Base-by-base conservation (phyloP, 2,888 invertebrate genomes). In the Drosophila monieri region DNA sequence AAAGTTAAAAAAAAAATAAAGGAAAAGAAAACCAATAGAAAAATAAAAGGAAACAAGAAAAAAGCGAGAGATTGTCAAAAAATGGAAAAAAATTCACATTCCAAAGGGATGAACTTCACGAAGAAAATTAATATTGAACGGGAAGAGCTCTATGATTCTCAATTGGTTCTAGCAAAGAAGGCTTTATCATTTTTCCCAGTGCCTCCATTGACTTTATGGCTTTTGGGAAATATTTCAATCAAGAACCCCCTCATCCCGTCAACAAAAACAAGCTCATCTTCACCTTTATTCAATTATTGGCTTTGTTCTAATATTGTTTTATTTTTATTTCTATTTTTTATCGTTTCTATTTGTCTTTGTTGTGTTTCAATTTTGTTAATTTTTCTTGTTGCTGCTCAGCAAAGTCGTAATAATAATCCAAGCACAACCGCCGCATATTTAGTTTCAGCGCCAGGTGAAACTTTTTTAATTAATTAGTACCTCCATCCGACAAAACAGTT, bases 381-480 rank as follows among this genome's bases (percentile, higher is more conserved):
- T 37, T 58, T 37, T 14, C 4, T 10, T 14, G 51, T 27, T 21
- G n/a, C 37, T 10, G 44, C 25, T 6, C n/a, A 6, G 27, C 37
- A 51, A 49, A 68, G 46, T 68, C 75, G 73, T 68, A 62, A 74
- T 80, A 84, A 86, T 84, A 86, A 84, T 80, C 21, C 32, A 32
- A 32, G 79, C 73, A 67, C 59, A 65, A 43, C 25, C 35, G 43
- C 27, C 65, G 87, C 75, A 80, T 85, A 86, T 83, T 85, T 81
- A 85, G 79, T 81, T 80, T 73, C 53, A 25, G 25, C 61, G 32
- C 72, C 71, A 69, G 48, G 70, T 57, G 6, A 86, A 81, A 80
- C 69, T 84, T 81, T 81, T 81, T 86, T 86, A 81, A 81, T 81
- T 81, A 81, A 81, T 81, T 86, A 81, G 43, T 12, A 43, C 41